Evolutionary conservation across 37 sponge, comb jelly and placozoan genomes (phyloP).

Genomic region (Halisarca cf. caerulea): DNA sequence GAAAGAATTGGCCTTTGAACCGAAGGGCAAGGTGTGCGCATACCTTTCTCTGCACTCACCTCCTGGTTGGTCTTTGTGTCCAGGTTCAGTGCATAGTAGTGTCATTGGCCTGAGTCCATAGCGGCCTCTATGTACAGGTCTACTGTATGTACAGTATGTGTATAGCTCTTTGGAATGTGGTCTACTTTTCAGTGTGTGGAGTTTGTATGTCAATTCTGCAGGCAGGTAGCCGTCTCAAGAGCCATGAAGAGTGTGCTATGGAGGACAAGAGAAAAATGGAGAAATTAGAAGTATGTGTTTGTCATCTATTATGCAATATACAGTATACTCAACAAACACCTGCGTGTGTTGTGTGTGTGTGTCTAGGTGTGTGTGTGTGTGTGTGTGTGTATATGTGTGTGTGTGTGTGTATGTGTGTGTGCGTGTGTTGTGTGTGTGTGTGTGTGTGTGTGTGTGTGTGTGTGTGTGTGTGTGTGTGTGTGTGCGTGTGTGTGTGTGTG

Average conservation of each 20-base stretch:
- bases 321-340: no score
- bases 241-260: conserved; percentile 70
- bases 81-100: no score
- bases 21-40: conserved; percentile 46
- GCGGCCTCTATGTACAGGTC: no score
- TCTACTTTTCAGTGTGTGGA: no score
- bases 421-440: no score
- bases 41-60: background rate
- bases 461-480: no score
- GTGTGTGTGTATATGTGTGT: background rate
- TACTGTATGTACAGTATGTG: no score
- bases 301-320: background rate
- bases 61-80: background rate
- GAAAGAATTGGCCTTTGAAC: conserved; percentile 70
- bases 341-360: conserved; percentile 2
- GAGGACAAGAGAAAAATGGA: conserved; percentile 66
- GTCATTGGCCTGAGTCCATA: no score
- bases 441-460: no score
- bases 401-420: background rate
- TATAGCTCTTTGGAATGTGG: no score
- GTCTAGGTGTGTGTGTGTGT: background rate
- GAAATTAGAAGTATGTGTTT: conserved; percentile 40
- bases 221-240: conserved; percentile 77
- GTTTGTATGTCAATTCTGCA: no score
- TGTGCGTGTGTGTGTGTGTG: no score